Percentiles rank a stretch among this genome's conserved stretches.
Evolutionary conservation across 2,888 invertebrate species (phyloP).

Genomic region (Thumatha senex): DNA sequence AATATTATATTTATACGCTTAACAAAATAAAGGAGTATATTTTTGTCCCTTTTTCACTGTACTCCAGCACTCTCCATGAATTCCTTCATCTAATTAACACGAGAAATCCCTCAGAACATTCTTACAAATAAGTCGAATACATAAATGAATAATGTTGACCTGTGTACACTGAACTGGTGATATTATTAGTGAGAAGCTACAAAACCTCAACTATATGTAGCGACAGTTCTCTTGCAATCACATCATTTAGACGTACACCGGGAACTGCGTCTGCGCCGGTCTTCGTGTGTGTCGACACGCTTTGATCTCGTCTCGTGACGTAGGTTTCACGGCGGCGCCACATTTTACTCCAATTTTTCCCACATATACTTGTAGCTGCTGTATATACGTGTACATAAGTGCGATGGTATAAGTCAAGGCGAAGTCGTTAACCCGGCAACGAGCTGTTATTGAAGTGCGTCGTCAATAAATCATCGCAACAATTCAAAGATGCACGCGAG

Average conservation of each 20-base stretch:
- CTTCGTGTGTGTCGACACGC: neutral
- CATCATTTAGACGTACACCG: neutral
- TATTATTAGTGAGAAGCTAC: too few relatives aligned
- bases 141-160: too few relatives aligned
- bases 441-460: slow-evolving; percentile 19
- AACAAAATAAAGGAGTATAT: too few relatives aligned
- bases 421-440: slow-evolving; percentile 18
- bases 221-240: neutral
- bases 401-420: neutral
- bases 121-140: too few relatives aligned
- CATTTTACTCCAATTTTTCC: slow-evolving; percentile 5
- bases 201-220: too few relatives aligned
- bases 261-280: neutral
- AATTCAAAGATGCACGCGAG: slow-evolving; percentile 6
- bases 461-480: slow-evolving; percentile 12
- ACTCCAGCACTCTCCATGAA: too few relatives aligned
- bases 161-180: too few relatives aligned
- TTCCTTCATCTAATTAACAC: too few relatives aligned
- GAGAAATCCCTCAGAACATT: too few relatives aligned
- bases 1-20: too few relatives aligned
- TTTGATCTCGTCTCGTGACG: slow-evolving; percentile 12
- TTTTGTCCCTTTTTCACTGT: too few relatives aligned
- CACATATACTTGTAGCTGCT: neutral
- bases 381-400: neutral
- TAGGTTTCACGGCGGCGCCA: neutral